Percentiles rank a stretch among this genome's conserved stretches.
Conservation (phyloP, 2,113 vertebrate genomes). For the Corythoichthys intestinalis region DNA sequence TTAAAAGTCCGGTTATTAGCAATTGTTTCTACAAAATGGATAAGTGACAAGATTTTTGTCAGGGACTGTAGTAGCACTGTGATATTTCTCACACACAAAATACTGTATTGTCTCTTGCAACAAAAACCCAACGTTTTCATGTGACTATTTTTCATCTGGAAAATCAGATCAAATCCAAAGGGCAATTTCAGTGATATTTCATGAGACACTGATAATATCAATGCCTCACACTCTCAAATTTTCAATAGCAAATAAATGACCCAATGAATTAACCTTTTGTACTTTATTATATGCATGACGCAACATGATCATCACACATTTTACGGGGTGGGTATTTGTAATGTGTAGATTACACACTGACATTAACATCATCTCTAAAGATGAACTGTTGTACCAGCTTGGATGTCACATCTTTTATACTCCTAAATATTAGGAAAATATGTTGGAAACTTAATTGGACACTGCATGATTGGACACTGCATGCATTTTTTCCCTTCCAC, state of each 20-base stretch:
- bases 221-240: no score
- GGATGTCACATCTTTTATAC: constrained; percentile 21
- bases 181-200: neutral
- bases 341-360: neutral
- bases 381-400: neutral
- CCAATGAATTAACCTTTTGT: neutral
- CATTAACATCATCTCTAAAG: constrained; percentile 14
- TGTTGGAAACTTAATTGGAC: constrained; percentile 12
- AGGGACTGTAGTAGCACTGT: no score
- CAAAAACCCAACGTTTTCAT: neutral
- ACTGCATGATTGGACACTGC: constrained; percentile 10
- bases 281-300: constrained; percentile 43
- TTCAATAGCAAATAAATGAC: neutral
- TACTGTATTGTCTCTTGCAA: neutral
- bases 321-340: constrained; percentile 3
- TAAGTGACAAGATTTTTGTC: no score
- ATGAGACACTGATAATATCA: neutral
- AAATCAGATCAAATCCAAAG: neutral
- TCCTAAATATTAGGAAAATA: constrained; percentile 70
- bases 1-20: no score
- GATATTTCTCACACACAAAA: no score
- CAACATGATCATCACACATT: constrained; percentile 8
- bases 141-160: neutral
- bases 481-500: neutral
- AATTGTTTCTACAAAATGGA: no score